Evolutionary conservation across 2,797 vertebrate genomes (phyloP).

Genomic region (Gallinago nigripennis): DNA sequence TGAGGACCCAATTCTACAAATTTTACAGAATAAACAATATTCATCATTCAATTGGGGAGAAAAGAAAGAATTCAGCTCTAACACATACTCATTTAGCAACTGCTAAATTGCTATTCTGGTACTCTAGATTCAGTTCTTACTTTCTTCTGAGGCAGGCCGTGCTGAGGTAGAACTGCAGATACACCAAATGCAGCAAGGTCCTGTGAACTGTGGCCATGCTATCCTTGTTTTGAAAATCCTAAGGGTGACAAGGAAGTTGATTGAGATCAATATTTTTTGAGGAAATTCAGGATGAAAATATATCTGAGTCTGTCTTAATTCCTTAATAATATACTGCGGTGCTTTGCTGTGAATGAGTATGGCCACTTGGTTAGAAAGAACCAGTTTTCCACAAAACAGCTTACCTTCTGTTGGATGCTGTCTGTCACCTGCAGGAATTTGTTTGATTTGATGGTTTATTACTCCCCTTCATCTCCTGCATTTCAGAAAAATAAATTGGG

Average conservation of each 20-base stretch:
- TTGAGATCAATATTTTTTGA: not conserved
- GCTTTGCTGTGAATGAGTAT: not conserved
- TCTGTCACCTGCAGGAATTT: not conserved
- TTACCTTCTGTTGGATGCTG: not conserved
- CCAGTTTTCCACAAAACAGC: not conserved
- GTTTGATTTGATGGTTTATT: not conserved
- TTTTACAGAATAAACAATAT: not conserved
- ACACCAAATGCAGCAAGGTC: not conserved
- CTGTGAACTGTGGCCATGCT: not conserved
- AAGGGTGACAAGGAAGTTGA: not conserved
- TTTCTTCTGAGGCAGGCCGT: not conserved
- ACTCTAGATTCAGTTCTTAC: not conserved
- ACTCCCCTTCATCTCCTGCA: not conserved
- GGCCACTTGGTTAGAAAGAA: not conserved
- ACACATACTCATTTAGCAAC: not conserved
- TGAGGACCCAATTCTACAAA: not conserved
- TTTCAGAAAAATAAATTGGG: not conserved
- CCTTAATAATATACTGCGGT: not conserved
- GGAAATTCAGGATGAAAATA: not conserved
- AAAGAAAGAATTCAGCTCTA: not conserved
- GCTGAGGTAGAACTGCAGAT: not conserved
- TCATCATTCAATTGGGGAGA: not conserved
- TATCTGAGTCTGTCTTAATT: not conserved
- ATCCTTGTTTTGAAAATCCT: not conserved
- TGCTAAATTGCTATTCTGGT: not conserved